Base-by-base conservation (phyloP, 2,888 invertebrate genomes). In the Itoplectis maculator region DNA sequence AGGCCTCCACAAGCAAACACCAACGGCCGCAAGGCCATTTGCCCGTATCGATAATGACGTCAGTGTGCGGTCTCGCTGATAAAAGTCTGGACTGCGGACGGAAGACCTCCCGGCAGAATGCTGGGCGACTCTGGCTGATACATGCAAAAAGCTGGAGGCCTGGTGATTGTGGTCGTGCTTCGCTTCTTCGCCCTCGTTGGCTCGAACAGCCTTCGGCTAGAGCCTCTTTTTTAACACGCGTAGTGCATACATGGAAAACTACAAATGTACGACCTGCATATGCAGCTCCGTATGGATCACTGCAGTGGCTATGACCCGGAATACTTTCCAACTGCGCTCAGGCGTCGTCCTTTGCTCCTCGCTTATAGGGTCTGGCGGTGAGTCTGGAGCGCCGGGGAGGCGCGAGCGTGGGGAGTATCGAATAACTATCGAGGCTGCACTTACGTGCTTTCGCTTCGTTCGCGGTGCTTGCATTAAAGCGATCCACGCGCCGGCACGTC, bases 341-440 rank as follows among this genome's bases (percentile, higher is more conserved):
- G 68, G 69, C 79, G 66, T 79, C 68, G 45, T 61, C 47, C 37
- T 56, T 69, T 45, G 20, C 59, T 61, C 37, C 45, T 69, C 45
- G 20, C 45, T 72, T n/a, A 20, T n/a, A 20, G 7, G 37, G 8
- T 18, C 37, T 7, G 13, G n/a, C 2, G 54, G 20, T 37, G 37
- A 15, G 42, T 11, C 15, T 15, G 37, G 47, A 37, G 35, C 35
- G n/a, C 49, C 59, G 45, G 59, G 20, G n/a, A 40, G 37, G n/a
- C n/a, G n/a, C 37, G 65, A 65, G 42, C 42, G 18, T 61, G n/a
- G 72, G 37, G 47, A 61, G 72, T 76, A 82, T 82, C 79, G 79
- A 82, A 82, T 82, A 82, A 82, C 82, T 79, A 82, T 82, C 75
- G 79, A 72, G 75, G 56, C 72, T 79, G 82, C 82, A 82, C 82